These are phyloP conservation scores for Oligia latruncula DNA, from an alignment of 2,888 invertebrate species.

Conservation along the genomic window DNA sequence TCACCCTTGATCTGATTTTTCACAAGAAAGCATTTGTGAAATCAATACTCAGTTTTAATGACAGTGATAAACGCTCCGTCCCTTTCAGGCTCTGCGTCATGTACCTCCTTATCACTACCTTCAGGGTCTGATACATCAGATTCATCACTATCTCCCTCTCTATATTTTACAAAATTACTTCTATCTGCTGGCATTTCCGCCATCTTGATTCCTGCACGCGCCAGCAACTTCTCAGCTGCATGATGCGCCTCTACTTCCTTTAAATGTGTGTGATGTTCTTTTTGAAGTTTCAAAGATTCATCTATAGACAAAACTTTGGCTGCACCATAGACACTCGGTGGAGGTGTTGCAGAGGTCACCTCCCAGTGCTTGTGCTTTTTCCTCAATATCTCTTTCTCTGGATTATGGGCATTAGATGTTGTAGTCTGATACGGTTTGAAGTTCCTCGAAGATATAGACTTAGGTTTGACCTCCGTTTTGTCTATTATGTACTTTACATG, in stretches of 20 bases:
- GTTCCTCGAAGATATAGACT: conserved; percentile 77
- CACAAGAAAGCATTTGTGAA: not conserved
- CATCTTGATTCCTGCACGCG: conserved; percentile 81
- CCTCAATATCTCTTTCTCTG: conserved; percentile 87
- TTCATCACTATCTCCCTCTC: conserved; percentile 80
- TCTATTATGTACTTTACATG: conserved; percentile 90
- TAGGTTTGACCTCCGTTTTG: conserved; percentile 84
- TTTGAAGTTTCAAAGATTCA: conserved; percentile 90
- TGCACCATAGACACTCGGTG: conserved; percentile 89
- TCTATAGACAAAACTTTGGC: conserved; percentile 88
- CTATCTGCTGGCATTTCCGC: conserved; percentile 78
- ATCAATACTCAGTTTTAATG: conserved; percentile 76
- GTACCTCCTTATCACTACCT: conserved; percentile 89
- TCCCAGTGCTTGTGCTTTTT: conserved; percentile 90
- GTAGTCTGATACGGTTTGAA: conserved; percentile 91
- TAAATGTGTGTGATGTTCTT: conserved; percentile 84
- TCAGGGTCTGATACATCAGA: conserved; percentile 81
- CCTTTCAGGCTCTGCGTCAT: conserved; percentile 90
- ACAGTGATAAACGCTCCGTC: conserved; percentile 89
- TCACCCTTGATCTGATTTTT: not conserved
- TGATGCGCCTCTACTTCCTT: conserved; percentile 89
- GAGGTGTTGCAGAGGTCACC: conserved; percentile 91
- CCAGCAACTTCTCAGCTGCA: conserved; percentile 89
- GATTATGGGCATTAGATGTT: conserved; percentile 88
- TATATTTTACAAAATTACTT: conserved; percentile 81